These are phyloP conservation scores for Xenopus petersii DNA, from an alignment of 2,797 vertebrate genomes.

Conservation along the genomic window DNA sequence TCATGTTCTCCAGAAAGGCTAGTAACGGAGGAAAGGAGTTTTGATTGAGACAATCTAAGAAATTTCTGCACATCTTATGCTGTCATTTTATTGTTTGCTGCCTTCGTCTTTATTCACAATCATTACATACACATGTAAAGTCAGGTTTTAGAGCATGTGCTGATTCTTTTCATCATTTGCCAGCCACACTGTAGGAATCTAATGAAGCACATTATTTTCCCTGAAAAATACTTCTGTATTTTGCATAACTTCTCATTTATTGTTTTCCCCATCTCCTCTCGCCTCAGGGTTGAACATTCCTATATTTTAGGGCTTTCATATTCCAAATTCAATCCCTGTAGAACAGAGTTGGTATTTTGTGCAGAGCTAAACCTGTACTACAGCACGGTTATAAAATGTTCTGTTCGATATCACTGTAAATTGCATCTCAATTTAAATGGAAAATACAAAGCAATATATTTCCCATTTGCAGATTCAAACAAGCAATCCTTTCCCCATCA, in stretches of 20 bases:
- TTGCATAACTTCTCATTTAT: not conserved
- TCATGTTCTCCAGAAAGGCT: no score
- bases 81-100: no score
- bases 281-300: not conserved
- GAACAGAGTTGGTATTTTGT: not conserved
- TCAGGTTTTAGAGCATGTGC: no score
- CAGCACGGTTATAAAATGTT: not conserved
- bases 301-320: not conserved
- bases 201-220: not conserved
- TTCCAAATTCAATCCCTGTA: not conserved
- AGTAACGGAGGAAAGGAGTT: no score
- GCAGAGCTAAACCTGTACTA: not conserved
- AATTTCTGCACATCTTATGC: no score
- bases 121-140: no score
- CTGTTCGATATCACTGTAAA: not conserved
- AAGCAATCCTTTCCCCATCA: not conserved
- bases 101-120: no score
- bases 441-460: constrained; percentile 1
- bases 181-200: no score
- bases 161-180: no score
- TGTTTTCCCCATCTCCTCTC: not conserved
- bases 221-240: not conserved
- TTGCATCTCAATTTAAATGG: constrained; percentile 1
- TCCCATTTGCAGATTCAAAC: not conserved
- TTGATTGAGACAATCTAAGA: no score